Conservation (phyloP, 2,888 invertebrate species). For the Ditula angustiorana region DNA sequence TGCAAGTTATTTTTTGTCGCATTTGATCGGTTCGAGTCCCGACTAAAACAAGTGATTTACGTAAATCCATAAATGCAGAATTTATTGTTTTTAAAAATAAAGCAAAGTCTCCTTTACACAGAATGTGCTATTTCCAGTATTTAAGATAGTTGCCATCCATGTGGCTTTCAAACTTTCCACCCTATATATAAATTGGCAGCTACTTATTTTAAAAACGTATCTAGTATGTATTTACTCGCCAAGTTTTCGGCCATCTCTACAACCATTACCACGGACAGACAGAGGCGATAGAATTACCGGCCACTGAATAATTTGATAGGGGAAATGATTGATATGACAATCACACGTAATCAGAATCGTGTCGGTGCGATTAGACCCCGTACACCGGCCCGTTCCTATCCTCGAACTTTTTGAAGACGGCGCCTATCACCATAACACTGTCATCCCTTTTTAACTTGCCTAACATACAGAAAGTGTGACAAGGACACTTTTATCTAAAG, state of each 20-base stretch:
- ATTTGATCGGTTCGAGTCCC: too few species aligned
- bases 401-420: slow-evolving; percentile 2
- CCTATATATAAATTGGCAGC: too few species aligned
- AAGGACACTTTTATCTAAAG: background rate
- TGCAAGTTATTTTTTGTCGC: too few species aligned
- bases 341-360: slow-evolving; percentile 83
- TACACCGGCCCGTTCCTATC: slow-evolving; percentile 11
- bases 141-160: too few species aligned
- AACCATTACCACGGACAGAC: slow-evolving; percentile 66
- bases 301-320: slow-evolving; percentile 84
- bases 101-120: too few species aligned
- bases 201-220: slow-evolving; percentile 24
- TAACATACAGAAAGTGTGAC: background rate
- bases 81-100: too few species aligned
- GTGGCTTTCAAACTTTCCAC: too few species aligned
- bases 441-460: slow-evolving; percentile 14
- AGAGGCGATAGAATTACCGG: slow-evolving; percentile 79
- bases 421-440: slow-evolving; percentile 7
- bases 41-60: too few species aligned
- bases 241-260: slow-evolving; percentile 55
- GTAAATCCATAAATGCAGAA: too few species aligned
- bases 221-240: slow-evolving; percentile 21
- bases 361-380: slow-evolving; percentile 76
- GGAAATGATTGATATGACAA: slow-evolving; percentile 85
- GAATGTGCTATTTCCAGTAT: too few species aligned